Evolutionary conservation across 2,797 vertebrate species (phyloP).

Genomic region (Mycteria americana): DNA sequence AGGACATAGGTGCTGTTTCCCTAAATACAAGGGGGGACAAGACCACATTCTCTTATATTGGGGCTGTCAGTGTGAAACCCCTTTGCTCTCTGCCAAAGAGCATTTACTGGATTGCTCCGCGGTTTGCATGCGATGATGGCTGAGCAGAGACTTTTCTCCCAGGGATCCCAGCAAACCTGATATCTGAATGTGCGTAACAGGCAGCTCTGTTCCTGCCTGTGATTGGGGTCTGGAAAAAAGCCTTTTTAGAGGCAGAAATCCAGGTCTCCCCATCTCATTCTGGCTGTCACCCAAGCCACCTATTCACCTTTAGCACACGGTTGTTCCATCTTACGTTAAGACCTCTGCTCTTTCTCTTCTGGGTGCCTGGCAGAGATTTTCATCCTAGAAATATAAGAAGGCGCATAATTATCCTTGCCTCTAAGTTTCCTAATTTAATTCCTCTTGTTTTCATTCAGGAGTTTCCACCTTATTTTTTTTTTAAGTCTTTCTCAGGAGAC

Average conservation of each 20-base stretch:
- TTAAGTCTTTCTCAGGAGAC: background rate
- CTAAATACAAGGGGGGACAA: background rate
- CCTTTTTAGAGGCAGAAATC: background rate
- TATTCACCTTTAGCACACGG: accelerated
- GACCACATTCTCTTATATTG: accelerated
- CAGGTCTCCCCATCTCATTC: background rate
- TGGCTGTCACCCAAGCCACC: background rate
- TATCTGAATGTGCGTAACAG: background rate
- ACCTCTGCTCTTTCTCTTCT: background rate
- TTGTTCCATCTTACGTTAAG: background rate
- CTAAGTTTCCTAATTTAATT: background rate
- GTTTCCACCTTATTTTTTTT: background rate
- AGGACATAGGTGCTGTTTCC: accelerated
- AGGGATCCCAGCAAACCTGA: background rate
- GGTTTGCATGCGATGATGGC: background rate
- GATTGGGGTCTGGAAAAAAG: background rate
- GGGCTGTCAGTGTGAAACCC: background rate
- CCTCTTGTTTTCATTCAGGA: background rate
- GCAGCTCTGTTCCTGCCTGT: background rate
- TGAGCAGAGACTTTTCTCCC: background rate
- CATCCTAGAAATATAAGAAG: background rate
- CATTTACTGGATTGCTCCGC: background rate
- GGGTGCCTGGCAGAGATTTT: background rate
- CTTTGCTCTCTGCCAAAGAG: background rate
- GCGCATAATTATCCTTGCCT: background rate